These are phyloP conservation scores for Hypomecis atomaria DNA, from an alignment of 2,888 invertebrate species.

Conservation along the genomic window DNA sequence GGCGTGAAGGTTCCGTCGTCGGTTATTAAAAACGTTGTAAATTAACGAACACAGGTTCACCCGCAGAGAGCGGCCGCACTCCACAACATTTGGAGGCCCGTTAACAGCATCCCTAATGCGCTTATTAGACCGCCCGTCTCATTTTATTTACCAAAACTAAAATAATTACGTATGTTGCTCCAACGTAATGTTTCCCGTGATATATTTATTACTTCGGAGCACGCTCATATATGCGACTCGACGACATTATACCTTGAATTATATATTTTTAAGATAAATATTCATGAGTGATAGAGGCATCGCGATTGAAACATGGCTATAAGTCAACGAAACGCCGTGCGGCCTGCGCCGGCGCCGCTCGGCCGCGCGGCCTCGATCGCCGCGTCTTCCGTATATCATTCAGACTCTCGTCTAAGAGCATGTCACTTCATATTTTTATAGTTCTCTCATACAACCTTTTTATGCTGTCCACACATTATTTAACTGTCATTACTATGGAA, in stretches of 20 bases:
- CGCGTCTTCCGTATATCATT: slow-evolving; percentile 60
- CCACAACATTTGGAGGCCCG: slow-evolving; percentile 52
- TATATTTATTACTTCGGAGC: slow-evolving; percentile 75
- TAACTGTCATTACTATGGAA: slow-evolving; percentile 66
- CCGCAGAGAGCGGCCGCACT: slow-evolving; percentile 61
- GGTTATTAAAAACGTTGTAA: slow-evolving; percentile 47
- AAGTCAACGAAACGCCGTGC: slow-evolving; percentile 78
- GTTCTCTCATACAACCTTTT: slow-evolving; percentile 59
- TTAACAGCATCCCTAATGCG: slow-evolving; percentile 70
- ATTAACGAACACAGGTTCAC: slow-evolving; percentile 49
- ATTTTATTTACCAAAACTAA: slow-evolving; percentile 69
- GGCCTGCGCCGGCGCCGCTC: slow-evolving; percentile 56
- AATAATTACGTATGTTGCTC: slow-evolving; percentile 70
- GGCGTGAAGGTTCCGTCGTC: slow-evolving; percentile 51
- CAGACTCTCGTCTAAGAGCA: slow-evolving; percentile 56
- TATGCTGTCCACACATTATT: slow-evolving; percentile 74
- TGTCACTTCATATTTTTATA: slow-evolving; percentile 77
- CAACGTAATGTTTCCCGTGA: slow-evolving; percentile 65
- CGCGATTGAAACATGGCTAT: slow-evolving; percentile 79
- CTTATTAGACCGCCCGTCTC: slow-evolving; percentile 66
- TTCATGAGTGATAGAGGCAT: slow-evolving; percentile 82
- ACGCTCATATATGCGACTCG: slow-evolving; percentile 61
- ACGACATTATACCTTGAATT: slow-evolving; percentile 70
- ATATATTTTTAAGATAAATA: slow-evolving; percentile 79
- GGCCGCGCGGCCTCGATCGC: slow-evolving; percentile 41